Evolutionary conservation across 92 coral and sea anemone species (phyloP), one percentile per base, ranked within the genome.

Genomic region (Desmophyllum pertusum): DNA sequence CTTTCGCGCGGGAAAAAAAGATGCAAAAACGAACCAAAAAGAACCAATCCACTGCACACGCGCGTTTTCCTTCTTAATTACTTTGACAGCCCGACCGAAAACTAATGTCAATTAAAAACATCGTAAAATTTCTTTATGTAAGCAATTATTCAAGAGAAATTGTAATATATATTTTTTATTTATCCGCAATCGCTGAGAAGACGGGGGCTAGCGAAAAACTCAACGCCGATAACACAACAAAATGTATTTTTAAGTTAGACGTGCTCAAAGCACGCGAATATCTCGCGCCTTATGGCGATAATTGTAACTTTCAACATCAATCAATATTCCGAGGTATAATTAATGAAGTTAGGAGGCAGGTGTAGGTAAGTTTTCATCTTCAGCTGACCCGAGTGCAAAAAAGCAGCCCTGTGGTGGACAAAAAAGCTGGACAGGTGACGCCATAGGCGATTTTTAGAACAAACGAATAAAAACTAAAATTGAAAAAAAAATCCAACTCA

Each of bases 301-400:
- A 71, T 82, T 82, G 79, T 82, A 42, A 82, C 57, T 53, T 73
- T 72, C 79, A 82, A 61, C 78, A 57, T 82, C 30, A 71, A 73
- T 81, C 86, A 81, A 82, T 82, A 82, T 82, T 55, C 86, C 43
- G 41, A 53, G 45, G 86, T 73, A 59, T 82, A 71, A 82, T 71
- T 82, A 72, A 82, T 82, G 86, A 72, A 71, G 86, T 71, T 53
- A 42, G 7, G n/a, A 31, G 41, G 71, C 86, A 82, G 86, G 79
- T 82, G 86, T 25, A 21, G 43, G 9, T 25, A 21, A 35, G 9
- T 40, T 39, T 72, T 81, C 42, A 25, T 53, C 21, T 33, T 36
- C 86, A 82, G 70, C 86, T 82, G 79, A 82, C 71, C 19, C 7
- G 75, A 66, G 76, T 25, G 72, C 21, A 80, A 62, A 78, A 66